Percentiles rank a stretch among this genome's conserved stretches.
Conservation (phyloP, 2,113 vertebrate genomes). For the Epinephelus lanceolatus region DNA sequence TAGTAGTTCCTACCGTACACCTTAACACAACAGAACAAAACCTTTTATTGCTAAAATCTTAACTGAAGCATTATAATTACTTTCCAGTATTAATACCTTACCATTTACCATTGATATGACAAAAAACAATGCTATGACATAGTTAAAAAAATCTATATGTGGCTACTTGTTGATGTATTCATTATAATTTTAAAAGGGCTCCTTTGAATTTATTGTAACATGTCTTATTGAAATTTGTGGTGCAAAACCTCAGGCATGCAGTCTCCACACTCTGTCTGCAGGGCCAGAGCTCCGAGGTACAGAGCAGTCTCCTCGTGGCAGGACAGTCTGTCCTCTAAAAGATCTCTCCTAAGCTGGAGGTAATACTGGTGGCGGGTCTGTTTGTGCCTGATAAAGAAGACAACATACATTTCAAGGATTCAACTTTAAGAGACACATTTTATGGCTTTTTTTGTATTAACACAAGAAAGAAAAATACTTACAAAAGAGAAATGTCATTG, state of each 20-base stretch:
- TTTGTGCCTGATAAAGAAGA: conserved; percentile 82
- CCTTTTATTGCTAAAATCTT: background rate
- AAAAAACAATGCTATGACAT: too few species aligned
- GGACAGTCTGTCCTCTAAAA: conserved; percentile 89
- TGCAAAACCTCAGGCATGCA: conserved; percentile 86
- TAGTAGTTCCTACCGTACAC: conserved; percentile 87
- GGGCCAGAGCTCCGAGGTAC: conserved; percentile 88
- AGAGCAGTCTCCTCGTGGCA: conserved; percentile 88
- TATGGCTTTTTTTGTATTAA: background rate
- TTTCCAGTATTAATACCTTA: background rate
- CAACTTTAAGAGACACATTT: background rate
- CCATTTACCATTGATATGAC: too few species aligned
- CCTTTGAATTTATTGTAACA: background rate
- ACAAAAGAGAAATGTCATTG: conserved; percentile 88
- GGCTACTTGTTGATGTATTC: too few species aligned
- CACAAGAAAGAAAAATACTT: conserved; percentile 71
- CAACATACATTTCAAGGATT: background rate
- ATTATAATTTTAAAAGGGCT: background rate
- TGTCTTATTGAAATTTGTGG: background rate
- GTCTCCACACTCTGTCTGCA: conserved; percentile 90
- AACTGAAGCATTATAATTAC: background rate
- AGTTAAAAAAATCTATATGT: too few species aligned
- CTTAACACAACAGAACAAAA: conserved; percentile 63
- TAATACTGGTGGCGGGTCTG: conserved; percentile 91
- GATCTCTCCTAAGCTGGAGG: conserved; percentile 92